These are phyloP conservation scores for Colostygia pectinataria DNA, from an alignment of 2,888 invertebrate genomes.

Conservation along the genomic window DNA sequence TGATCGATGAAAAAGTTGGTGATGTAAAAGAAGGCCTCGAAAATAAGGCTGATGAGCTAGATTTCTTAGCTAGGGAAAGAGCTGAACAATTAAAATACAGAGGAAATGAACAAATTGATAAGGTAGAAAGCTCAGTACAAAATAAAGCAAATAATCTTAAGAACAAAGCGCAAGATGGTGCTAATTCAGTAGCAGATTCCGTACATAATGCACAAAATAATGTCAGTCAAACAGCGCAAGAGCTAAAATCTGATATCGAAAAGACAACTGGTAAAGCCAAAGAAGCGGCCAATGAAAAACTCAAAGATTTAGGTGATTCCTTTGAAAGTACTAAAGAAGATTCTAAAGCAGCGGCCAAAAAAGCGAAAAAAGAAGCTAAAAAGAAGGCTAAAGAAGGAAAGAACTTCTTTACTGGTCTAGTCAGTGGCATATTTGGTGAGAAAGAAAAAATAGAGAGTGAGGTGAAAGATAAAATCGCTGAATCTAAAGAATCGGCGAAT, in stretches of 20 bases:
- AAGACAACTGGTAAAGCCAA: constrained; percentile 54
- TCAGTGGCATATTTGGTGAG: constrained; percentile 73
- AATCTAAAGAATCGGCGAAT: constrained; percentile 66
- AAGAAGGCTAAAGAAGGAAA: constrained; percentile 76
- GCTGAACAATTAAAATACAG: constrained; percentile 60
- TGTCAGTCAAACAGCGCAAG: constrained; percentile 52
- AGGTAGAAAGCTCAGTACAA: constrained; percentile 57
- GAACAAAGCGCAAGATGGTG: constrained; percentile 59
- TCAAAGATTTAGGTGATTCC: constrained; percentile 57
- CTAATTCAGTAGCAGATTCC: constrained; percentile 55
- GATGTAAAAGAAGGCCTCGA: constrained; percentile 57
- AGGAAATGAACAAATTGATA: constrained; percentile 48
- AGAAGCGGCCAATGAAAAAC: constrained; percentile 53
- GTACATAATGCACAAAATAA: constrained; percentile 51
- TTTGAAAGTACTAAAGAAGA: constrained; percentile 59
- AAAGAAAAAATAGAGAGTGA: constrained; percentile 75
- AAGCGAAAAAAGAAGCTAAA: constrained; percentile 63
- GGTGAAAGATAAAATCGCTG: constrained; percentile 62
- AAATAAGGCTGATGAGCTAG: constrained; percentile 66
- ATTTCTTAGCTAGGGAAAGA: constrained; percentile 66
- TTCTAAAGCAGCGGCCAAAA: constrained; percentile 52
- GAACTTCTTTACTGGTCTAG: constrained; percentile 70
- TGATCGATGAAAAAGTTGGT: constrained; percentile 57
- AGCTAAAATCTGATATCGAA: constrained; percentile 53
- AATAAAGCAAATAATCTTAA: constrained; percentile 52